Base-by-base conservation (phyloP, 2,113 vertebrate genomes). In the Heliornis fulica region DNA sequence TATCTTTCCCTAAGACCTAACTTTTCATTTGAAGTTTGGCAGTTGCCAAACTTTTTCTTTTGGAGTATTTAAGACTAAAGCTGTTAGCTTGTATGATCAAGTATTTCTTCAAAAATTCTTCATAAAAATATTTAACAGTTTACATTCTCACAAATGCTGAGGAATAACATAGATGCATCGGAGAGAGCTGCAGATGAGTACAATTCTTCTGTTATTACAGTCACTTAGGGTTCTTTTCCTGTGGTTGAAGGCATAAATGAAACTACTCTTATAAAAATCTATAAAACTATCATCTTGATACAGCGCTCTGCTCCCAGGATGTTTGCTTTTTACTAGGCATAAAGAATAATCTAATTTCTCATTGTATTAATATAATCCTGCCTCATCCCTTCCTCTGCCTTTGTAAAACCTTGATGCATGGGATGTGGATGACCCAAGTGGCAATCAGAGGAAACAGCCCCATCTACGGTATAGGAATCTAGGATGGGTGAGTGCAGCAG, bases 351-450 rank as follows among this genome's bases (percentile, higher is more conserved):
- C 10, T 43, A 19, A 59, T 84, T 83, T 56, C 31, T 75, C 16
- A n/a, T 3, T 48, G 29, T 28, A 28, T n/a, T 50, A 60, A 64
- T 6, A 10, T 46, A 80, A 88, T 32, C 6, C 34, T 74, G 64
- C 19, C 20, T 50, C 63, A 9, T 36, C 13, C 28, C 25, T 74
- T 71, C 34, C 26, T 90, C 26, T 54, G 36, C 15, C 1, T 0
- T 28, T 2, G 19, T 29, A 83, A 88, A 50, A 3, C 1, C 1
- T 36, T 2, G 22, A 63, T 11, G 5, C 21, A 7, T 2, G 15
- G 63, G 43, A 34, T 15, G 7, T 0, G 0, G 56, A n/a, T 22
- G 15, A 29, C 32, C n/a, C 1, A 2, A 92, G 32, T 7, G 9
- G 11, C 50, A 53, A 19, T 11, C 19, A 31, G 29, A 76, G 34